Percentiles rank a stretch among this genome's conserved stretches.
phyloP scores from a whole-genome alignment of 37 sponge, comb jelly and placozoan species.

The Crambe crambe region DNA sequence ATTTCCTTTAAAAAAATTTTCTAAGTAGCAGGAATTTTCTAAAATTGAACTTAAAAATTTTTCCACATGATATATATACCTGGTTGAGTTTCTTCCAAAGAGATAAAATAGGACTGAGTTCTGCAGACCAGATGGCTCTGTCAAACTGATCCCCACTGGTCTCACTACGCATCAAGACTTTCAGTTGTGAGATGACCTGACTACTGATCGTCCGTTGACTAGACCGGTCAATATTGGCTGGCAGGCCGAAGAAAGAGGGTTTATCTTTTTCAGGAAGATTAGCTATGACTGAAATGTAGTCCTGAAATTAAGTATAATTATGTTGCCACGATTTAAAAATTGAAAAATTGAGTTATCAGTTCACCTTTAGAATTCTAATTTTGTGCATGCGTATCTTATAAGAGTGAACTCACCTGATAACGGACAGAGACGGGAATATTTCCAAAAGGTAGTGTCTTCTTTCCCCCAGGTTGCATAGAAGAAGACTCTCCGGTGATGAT shows the following conservation, averaged over 20 bases:
- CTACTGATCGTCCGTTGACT: constrained; percentile 69
- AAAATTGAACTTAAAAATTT: no score
- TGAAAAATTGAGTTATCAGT: no score
- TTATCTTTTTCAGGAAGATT: constrained; percentile 84
- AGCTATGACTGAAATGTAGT: constrained; percentile 72
- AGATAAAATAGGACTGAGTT: constrained; percentile 77
- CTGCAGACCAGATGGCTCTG: constrained; percentile 74
- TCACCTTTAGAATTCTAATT: no score
- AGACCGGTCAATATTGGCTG: constrained; percentile 87
- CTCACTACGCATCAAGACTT: constrained; percentile 74
- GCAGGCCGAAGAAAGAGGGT: constrained; percentile 88
- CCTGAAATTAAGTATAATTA: constrained; percentile 35
- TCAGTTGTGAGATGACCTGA: constrained; percentile 84
- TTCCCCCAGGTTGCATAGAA: neutral
- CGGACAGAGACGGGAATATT: constrained; percentile 35
- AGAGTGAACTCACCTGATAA: constrained; percentile 9
- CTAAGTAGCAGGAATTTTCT: no score
- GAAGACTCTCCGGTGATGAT: constrained; percentile 56
- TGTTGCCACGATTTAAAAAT: no score
- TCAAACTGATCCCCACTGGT: constrained; percentile 74
- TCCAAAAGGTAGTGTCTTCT: constrained; percentile 36
- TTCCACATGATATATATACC: no score
- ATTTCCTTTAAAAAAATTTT: no score
- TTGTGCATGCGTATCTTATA: no score
- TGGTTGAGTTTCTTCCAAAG: constrained; percentile 98